These are phyloP conservation scores for Nomada hirtipes DNA, from an alignment of 2,888 invertebrate species.

Conservation along the genomic window DNA sequence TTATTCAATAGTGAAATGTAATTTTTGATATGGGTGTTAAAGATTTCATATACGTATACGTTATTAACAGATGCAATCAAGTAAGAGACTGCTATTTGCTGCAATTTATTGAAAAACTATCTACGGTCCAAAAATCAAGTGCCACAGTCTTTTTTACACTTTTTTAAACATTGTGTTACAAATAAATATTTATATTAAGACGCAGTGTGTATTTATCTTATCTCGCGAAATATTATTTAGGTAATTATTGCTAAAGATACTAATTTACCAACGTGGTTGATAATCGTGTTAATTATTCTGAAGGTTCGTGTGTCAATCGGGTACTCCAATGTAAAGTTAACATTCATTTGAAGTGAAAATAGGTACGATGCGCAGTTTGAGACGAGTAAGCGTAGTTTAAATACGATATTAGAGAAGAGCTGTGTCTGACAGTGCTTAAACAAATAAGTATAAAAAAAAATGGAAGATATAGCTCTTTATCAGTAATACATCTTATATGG, in stretches of 20 bases:
- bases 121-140: background rate
- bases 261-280: background rate
- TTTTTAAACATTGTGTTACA: background rate
- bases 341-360: background rate
- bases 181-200: conserved; percentile 43
- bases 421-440: too few species aligned
- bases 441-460: background rate
- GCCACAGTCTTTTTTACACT: conserved; percentile 14
- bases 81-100: background rate
- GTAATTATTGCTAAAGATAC: background rate
- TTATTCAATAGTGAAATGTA: background rate
- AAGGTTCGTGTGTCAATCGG: conserved; percentile 14
- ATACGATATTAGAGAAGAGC: too few species aligned
- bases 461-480: conserved; percentile 10
- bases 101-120: background rate
- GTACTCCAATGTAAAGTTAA: background rate
- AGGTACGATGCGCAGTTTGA: background rate
- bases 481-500: conserved; percentile 15
- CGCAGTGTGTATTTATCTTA: background rate
- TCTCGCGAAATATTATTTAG: background rate
- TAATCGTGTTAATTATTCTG: conserved; percentile 13
- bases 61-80: too few species aligned
- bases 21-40: background rate
- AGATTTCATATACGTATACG: too few species aligned
- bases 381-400: background rate